Conservation (phyloP, 2,888 invertebrate genomes). For the Drosophila mimetica region DNA sequence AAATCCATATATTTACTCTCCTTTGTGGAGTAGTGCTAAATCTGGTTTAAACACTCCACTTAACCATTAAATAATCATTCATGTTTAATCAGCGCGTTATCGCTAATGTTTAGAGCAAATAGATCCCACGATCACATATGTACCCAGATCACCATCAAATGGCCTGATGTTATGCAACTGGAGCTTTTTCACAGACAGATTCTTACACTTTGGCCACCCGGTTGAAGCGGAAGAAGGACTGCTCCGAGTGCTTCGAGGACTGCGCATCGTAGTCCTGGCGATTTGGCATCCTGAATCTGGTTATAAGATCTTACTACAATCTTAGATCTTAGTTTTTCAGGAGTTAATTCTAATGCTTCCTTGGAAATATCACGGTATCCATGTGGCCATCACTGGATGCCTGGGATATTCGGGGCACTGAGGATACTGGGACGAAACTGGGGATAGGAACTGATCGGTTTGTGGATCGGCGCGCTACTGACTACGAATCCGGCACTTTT, state of each 20-base stretch:
- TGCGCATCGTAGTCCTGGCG: conserved; percentile 68
- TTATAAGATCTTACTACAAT: too few relatives aligned
- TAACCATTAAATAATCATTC: conserved; percentile 59
- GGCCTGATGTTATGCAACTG: conserved; percentile 56
- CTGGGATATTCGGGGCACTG: neutral
- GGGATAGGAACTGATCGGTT: conserved; percentile 53
- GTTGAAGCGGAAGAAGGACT: conserved; percentile 77
- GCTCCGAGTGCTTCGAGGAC: conserved; percentile 80
- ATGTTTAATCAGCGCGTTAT: conserved; percentile 64
- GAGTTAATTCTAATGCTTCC: conserved; percentile 15
- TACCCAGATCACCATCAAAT: neutral
- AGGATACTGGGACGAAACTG: conserved; percentile 7
- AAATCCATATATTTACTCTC: conserved; percentile 7
- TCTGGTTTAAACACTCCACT: conserved; percentile 49
- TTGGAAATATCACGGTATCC: conserved; percentile 54
- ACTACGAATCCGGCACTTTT: conserved; percentile 32
- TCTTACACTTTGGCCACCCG: conserved; percentile 84
- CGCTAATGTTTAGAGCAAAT: conserved; percentile 62
- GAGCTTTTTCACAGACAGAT: neutral
- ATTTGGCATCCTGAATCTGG: too few relatives aligned
- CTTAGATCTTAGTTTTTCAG: conserved; percentile 16
- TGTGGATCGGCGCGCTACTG: conserved; percentile 57
- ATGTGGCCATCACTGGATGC: conserved; percentile 55
- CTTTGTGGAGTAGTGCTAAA: conserved; percentile 35
- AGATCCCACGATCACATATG: conserved; percentile 33